Conservation (phyloP, 1,140 invertebrate genomes). For the Metopolophium dirhodum region DNA sequence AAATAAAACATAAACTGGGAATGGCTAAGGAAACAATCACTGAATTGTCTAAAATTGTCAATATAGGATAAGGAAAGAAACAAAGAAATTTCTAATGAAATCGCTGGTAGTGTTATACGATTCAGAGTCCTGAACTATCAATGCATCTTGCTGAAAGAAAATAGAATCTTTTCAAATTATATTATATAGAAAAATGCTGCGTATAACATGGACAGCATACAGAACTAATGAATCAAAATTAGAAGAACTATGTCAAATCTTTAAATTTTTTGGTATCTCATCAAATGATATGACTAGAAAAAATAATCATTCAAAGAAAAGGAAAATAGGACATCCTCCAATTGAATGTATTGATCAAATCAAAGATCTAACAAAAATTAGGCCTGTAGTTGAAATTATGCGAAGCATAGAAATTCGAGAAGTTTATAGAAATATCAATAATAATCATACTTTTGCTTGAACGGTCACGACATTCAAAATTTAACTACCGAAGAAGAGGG, state of each 20-base stretch:
- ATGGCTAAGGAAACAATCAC: too few relatives aligned
- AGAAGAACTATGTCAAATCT: not conserved
- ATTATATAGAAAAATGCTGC: not conserved
- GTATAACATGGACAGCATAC: not conserved
- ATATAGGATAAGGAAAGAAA: too few relatives aligned
- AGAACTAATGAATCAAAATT: not conserved
- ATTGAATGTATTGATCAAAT: not conserved
- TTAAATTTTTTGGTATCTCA: not conserved
- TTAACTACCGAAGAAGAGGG: too few relatives aligned
- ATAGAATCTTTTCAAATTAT: slow-evolving; percentile 26
- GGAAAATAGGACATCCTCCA: not conserved
- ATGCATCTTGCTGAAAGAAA: not conserved
- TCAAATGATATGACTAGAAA: not conserved
- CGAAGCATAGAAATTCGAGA: not conserved
- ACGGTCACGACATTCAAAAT: too few relatives aligned
- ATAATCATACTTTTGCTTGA: not conserved
- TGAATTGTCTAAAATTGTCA: too few relatives aligned
- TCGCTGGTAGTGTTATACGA: not conserved
- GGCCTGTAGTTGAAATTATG: slow-evolving; percentile 5
- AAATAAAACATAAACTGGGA: too few relatives aligned
- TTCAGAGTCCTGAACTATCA: slow-evolving; percentile 9
- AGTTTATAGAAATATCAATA: slow-evolving; percentile 26
- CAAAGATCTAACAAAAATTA: not conserved
- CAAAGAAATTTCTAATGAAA: slow-evolving; percentile 10
- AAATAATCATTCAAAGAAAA: slow-evolving; percentile 18